Evolutionary conservation across 2,888 invertebrate genomes (phyloP).

Genomic region (Bugulina stolonifera): DNA sequence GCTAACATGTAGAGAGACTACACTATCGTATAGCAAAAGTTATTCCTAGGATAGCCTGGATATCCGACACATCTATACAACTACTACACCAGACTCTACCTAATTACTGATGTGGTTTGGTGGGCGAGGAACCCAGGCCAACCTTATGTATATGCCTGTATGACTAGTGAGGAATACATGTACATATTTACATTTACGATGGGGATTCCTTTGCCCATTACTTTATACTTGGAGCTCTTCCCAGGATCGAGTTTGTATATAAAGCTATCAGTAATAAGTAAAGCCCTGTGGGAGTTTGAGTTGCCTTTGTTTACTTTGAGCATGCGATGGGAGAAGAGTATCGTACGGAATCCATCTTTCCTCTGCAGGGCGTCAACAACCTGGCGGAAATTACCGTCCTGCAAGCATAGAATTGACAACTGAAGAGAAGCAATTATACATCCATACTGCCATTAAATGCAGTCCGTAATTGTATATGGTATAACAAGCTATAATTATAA

Average conservation of each 20-base stretch:
- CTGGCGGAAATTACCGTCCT: constrained; percentile 1
- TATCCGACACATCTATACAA: too few relatives aligned
- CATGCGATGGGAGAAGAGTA: constrained; percentile 45
- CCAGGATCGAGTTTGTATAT: constrained; percentile 80
- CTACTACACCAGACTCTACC: too few relatives aligned
- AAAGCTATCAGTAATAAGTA: constrained; percentile 75
- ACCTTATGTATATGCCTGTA: too few relatives aligned
- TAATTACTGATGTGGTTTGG: too few relatives aligned
- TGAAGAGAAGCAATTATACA: not conserved
- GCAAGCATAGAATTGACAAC: not conserved
- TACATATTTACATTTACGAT: constrained; percentile 69
- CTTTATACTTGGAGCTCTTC: constrained; percentile 66
- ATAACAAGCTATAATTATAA: too few relatives aligned
- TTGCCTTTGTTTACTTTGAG: constrained; percentile 64
- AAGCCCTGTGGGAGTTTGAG: constrained; percentile 79
- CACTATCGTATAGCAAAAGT: too few relatives aligned
- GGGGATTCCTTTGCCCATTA: constrained; percentile 76
- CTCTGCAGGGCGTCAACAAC: constrained; percentile 65
- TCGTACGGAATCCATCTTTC: constrained; percentile 59
- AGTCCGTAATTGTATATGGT: too few relatives aligned
- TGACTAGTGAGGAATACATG: too few relatives aligned
- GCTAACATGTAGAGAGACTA: too few relatives aligned
- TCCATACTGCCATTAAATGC: not conserved
- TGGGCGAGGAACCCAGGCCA: too few relatives aligned
- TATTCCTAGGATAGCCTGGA: too few relatives aligned